phyloP scores from a whole-genome alignment of 2,888 invertebrate genomes.

The Drosophila demipolita region DNA sequence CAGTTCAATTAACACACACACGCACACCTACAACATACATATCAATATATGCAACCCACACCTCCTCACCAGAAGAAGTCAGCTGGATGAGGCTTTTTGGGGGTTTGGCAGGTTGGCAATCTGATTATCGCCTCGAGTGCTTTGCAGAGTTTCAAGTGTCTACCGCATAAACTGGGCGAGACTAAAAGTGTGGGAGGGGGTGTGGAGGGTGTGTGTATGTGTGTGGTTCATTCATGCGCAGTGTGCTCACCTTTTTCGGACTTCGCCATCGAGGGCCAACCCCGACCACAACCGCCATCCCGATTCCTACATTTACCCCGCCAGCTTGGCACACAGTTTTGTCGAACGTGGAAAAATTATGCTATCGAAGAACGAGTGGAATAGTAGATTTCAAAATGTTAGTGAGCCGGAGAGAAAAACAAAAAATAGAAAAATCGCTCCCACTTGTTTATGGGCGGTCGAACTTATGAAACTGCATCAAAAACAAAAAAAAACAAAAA shows the following conservation, averaged over 20 bases:
- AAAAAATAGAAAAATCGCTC: constrained; percentile 19
- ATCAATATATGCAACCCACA: background rate
- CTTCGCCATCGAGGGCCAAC: constrained; percentile 1
- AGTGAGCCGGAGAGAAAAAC: constrained; percentile 15
- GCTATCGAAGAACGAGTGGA: constrained; percentile 52
- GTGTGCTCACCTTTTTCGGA: constrained; percentile 27
- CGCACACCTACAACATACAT: background rate
- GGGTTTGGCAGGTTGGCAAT: constrained; percentile 48
- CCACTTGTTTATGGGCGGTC: constrained; percentile 49
- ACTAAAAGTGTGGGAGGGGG: background rate
- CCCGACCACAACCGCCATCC: background rate
- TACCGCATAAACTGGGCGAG: constrained; percentile 5
- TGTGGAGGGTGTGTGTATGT: background rate
- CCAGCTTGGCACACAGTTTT: constrained; percentile 33
- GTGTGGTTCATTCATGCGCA: background rate
- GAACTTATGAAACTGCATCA: constrained; percentile 72
- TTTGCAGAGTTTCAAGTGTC: constrained; percentile 39
- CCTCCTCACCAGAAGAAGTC: background rate
- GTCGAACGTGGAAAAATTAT: constrained; percentile 58
- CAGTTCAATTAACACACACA: constrained; percentile 42
- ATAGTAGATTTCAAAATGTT: constrained; percentile 15
- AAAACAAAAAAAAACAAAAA: constrained; percentile 67
- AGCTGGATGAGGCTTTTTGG: background rate
- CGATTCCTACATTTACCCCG: background rate
- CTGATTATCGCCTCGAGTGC: constrained; percentile 73